phyloP scores from a whole-genome alignment of 53 echinoderm and acorn worm genomes.

The Temnopleurus reevesii region DNA sequence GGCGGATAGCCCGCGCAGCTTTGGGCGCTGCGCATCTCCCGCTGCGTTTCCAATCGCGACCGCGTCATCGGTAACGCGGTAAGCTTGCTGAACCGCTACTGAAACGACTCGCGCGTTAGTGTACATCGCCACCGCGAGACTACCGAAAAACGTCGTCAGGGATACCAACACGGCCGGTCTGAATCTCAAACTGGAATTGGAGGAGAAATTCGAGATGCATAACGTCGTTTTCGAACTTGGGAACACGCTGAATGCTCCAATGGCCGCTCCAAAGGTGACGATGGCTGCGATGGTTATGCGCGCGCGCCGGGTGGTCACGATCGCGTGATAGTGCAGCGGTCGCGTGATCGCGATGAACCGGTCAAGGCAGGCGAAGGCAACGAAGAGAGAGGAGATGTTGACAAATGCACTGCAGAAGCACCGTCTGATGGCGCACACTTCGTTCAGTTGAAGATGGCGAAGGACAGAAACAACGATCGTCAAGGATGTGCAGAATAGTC shows the following conservation, averaged over 20 bases:
- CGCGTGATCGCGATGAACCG: slow-evolving; percentile 46
- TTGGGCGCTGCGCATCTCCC: background rate
- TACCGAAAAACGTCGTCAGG: background rate
- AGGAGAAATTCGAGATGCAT: slow-evolving; percentile 44
- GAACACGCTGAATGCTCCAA: slow-evolving; percentile 39
- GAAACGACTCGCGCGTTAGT: slow-evolving; percentile 27
- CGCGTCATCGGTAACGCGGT: slow-evolving; percentile 28
- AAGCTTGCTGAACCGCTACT: slow-evolving; percentile 8
- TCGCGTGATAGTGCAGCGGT: slow-evolving; percentile 14
- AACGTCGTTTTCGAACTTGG: slow-evolving; percentile 35
- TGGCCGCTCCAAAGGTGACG: background rate
- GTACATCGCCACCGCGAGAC: slow-evolving; percentile 24
- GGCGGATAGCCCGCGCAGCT: background rate
- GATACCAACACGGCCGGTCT: background rate
- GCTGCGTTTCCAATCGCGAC: background rate
- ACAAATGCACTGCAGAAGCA: slow-evolving; percentile 41
- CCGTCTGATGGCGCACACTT: slow-evolving; percentile 40
- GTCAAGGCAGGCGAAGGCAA: slow-evolving; percentile 41
- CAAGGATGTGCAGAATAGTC: slow-evolving; percentile 17
- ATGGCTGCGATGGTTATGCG: background rate
- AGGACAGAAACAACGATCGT: slow-evolving; percentile 1
- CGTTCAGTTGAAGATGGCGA: slow-evolving; percentile 14
- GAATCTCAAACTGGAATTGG: slow-evolving; percentile 29
- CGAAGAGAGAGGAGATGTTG: slow-evolving; percentile 40
- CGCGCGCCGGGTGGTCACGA: background rate